Evolutionary conservation across 1,140 invertebrate genomes (phyloP).

Genomic region (Schlechtendalia chinensis): DNA sequence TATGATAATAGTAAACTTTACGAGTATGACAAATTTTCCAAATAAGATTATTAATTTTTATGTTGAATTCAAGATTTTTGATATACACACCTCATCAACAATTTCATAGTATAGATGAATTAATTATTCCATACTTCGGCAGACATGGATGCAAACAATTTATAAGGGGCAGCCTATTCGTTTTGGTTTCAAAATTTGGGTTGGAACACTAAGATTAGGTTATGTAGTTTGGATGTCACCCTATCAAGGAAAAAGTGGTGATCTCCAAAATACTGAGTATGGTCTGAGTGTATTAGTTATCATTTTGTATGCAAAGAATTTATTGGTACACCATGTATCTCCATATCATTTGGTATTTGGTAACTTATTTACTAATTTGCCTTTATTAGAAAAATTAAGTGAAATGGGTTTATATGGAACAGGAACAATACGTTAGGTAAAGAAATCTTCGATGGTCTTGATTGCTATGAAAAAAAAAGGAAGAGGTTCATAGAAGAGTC

Average conservation of each 20-base stretch:
- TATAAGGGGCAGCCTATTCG: too few relatives aligned
- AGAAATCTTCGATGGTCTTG: background rate
- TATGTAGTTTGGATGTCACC: slow-evolving; percentile 49
- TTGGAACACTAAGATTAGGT: slow-evolving; percentile 31
- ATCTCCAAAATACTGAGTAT: slow-evolving; percentile 36
- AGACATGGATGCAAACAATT: slow-evolving; percentile 57
- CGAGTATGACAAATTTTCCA: slow-evolving; percentile 55
- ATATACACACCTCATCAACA: slow-evolving; percentile 56
- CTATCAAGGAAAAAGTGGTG: slow-evolving; percentile 43
- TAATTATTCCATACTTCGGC: slow-evolving; percentile 60
- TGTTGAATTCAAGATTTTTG: slow-evolving; percentile 56
- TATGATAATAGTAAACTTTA: slow-evolving; percentile 54
- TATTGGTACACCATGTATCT: slow-evolving; percentile 31
- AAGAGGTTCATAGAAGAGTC: slow-evolving; percentile 19
- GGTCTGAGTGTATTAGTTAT: slow-evolving; percentile 45
- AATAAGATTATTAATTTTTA: slow-evolving; percentile 53
- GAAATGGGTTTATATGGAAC: slow-evolving; percentile 37
- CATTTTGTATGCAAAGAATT: slow-evolving; percentile 22
- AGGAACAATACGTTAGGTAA: slow-evolving; percentile 29
- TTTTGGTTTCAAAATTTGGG: slow-evolving; percentile 59
- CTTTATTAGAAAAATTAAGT: slow-evolving; percentile 18
- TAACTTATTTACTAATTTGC: slow-evolving; percentile 34
- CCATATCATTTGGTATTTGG: slow-evolving; percentile 44
- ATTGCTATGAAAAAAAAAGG: background rate
- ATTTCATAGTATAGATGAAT: slow-evolving; percentile 57